A percentile compares a stretch with the other conserved stretches of the same genome.
phyloP scores from a whole-genome alignment of 2,113 vertebrate species.

The Microtus ochrogaster region DNA sequence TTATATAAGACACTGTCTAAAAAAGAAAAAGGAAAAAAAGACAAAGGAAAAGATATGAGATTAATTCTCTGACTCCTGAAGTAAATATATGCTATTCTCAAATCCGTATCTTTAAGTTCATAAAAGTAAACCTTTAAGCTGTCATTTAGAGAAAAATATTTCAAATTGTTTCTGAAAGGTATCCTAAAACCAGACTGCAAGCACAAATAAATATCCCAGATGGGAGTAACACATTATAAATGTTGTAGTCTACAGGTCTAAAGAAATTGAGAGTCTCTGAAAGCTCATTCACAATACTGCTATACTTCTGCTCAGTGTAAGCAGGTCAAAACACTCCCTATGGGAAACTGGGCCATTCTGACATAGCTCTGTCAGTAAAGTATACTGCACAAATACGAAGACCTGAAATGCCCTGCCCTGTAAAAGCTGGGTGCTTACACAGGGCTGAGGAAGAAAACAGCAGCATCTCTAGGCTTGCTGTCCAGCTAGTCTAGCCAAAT shows the following conservation, averaged over 20 bases:
- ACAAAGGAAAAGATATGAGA: neutral
- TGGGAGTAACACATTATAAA: neutral
- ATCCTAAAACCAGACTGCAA: neutral
- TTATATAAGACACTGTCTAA: neutral
- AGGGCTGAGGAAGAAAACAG: neutral
- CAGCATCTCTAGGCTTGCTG: neutral
- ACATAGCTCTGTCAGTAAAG: neutral
- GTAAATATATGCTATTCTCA: neutral
- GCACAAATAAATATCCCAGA: neutral
- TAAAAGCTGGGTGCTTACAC: neutral
- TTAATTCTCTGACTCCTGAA: neutral
- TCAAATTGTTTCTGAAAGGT: neutral
- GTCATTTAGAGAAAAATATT: constrained; percentile 7
- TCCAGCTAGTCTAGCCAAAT: neutral
- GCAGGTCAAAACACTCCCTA: neutral
- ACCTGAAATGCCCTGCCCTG: neutral
- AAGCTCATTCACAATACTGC: neutral
- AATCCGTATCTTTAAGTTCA: neutral
- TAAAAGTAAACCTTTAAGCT: neutral
- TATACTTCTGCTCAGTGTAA: constrained; percentile 21
- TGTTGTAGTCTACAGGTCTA: neutral
- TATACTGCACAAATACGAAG: neutral
- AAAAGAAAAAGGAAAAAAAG: neutral
- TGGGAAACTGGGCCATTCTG: neutral
- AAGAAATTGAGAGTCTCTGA: neutral